phyloP scores from a whole-genome alignment of 2,797 vertebrate species.

The Emydoidea blandingii region DNA sequence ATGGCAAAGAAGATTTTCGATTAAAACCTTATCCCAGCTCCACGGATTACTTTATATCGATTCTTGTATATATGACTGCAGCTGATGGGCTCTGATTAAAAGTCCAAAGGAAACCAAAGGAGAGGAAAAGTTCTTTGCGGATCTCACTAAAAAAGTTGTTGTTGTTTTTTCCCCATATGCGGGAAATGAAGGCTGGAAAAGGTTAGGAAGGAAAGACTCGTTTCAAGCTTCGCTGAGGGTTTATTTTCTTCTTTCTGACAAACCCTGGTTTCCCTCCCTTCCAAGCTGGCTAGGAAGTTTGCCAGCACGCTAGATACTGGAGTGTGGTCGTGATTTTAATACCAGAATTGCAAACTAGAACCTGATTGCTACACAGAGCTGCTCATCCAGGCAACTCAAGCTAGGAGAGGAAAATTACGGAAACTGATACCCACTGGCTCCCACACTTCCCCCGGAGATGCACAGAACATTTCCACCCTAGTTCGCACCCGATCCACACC shows the following conservation, averaged over 20 bases:
- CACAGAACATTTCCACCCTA: not conserved
- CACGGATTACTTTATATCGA: slow-evolving; percentile 83
- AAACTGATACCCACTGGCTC: slow-evolving; percentile 49
- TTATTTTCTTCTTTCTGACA: slow-evolving; percentile 80
- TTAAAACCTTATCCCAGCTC: slow-evolving; percentile 83
- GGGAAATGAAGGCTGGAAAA: slow-evolving; percentile 81
- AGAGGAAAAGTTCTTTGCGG: slow-evolving; percentile 70
- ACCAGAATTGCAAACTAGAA: slow-evolving; percentile 64
- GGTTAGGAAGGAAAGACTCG: slow-evolving; percentile 80
- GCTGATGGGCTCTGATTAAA: slow-evolving; percentile 82
- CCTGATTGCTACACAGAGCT: slow-evolving; percentile 72
- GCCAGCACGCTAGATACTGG: slow-evolving; percentile 76
- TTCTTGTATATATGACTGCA: slow-evolving; percentile 81
- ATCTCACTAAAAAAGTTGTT: slow-evolving; percentile 69
- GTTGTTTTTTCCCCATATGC: slow-evolving; percentile 67
- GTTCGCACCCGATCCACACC: not conserved
- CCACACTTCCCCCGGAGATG: not conserved
- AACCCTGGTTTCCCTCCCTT: slow-evolving; percentile 53
- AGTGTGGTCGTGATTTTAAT: slow-evolving; percentile 75
- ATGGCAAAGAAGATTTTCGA: slow-evolving; percentile 83
- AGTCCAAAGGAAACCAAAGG: slow-evolving; percentile 50
- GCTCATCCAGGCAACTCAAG: slow-evolving; percentile 77
- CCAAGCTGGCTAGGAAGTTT: slow-evolving; percentile 78
- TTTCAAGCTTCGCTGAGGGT: slow-evolving; percentile 78
- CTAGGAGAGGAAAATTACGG: slow-evolving; percentile 72